Evolutionary conservation across 2,113 vertebrate genomes (phyloP).

Genomic region (Leptobrachium leishanense): DNA sequence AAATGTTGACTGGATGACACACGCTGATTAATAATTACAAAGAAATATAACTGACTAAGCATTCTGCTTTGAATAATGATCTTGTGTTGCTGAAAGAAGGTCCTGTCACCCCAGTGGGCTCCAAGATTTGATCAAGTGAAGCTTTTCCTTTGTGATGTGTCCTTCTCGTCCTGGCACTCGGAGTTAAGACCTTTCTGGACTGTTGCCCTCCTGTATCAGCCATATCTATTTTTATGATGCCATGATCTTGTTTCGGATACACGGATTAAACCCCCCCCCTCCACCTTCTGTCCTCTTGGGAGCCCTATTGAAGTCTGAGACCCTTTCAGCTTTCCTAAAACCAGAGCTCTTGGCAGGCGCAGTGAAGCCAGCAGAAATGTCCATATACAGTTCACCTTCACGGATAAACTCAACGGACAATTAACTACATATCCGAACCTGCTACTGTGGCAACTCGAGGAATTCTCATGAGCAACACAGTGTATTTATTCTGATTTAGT

Average conservation of each 20-base stretch:
- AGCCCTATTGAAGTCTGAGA: background rate
- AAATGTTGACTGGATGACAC: too few relatives aligned
- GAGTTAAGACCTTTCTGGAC: slow-evolving; percentile 1
- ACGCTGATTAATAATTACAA: too few relatives aligned
- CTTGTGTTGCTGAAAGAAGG: too few relatives aligned
- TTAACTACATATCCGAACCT: background rate
- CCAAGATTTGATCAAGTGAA: background rate
- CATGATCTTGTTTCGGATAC: slow-evolving; percentile 12
- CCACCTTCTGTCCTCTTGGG: too few relatives aligned
- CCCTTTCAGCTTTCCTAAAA: slow-evolving; percentile 3
- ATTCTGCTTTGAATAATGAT: too few relatives aligned
- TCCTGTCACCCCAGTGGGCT: too few relatives aligned
- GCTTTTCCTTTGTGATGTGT: background rate
- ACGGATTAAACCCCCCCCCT: background rate
- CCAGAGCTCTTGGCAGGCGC: slow-evolving; percentile 3
- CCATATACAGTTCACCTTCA: slow-evolving; percentile 2
- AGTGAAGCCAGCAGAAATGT: background rate
- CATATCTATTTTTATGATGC: slow-evolving; percentile 22
- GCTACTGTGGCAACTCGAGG: background rate
- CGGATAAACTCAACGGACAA: background rate
- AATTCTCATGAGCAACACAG: background rate
- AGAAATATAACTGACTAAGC: too few relatives aligned
- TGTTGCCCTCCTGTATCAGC: background rate
- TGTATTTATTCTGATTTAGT: too few relatives aligned
- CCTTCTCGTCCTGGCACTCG: background rate